Evolutionary conservation across 2,888 invertebrate species (phyloP).

Genomic region (Dichetophora obliterata): DNA sequence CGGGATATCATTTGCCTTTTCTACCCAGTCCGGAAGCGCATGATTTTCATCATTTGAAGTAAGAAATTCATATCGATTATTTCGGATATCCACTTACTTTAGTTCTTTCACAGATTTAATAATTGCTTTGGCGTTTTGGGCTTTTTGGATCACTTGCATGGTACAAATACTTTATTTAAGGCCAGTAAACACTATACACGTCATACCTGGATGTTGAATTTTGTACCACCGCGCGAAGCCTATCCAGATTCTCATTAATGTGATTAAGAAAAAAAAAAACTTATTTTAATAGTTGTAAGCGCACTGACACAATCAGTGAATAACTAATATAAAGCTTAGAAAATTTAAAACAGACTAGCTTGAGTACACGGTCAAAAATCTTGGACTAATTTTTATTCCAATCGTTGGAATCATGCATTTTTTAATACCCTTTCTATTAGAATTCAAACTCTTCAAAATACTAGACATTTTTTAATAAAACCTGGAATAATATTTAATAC

Average conservation of each 20-base stretch:
- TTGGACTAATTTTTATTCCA: no score
- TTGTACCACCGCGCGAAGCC: constrained; percentile 77
- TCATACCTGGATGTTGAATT: constrained; percentile 80
- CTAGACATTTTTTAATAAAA: no score
- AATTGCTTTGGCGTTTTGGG: constrained; percentile 88
- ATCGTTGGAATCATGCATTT: no score
- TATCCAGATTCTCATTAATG: constrained; percentile 73
- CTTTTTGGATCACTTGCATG: constrained; percentile 84
- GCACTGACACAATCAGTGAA: no score
- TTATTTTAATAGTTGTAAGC: neutral
- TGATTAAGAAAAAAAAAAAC: constrained; percentile 46
- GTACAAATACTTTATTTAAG: constrained; percentile 83
- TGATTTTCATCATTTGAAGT: constrained; percentile 90
- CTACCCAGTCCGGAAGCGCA: constrained; percentile 89
- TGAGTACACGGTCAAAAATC: no score
- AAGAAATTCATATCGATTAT: constrained; percentile 57
- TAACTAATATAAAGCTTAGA: no score
- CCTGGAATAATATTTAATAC: no score
- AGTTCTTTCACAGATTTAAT: constrained; percentile 76
- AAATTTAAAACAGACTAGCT: no score
- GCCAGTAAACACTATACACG: constrained; percentile 79
- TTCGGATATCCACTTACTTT: neutral
- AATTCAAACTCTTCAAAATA: no score
- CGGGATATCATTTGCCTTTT: constrained; percentile 88
- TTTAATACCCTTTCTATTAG: no score